Conservation (phyloP, 2,888 invertebrate species). For the Melieria omissa region DNA sequence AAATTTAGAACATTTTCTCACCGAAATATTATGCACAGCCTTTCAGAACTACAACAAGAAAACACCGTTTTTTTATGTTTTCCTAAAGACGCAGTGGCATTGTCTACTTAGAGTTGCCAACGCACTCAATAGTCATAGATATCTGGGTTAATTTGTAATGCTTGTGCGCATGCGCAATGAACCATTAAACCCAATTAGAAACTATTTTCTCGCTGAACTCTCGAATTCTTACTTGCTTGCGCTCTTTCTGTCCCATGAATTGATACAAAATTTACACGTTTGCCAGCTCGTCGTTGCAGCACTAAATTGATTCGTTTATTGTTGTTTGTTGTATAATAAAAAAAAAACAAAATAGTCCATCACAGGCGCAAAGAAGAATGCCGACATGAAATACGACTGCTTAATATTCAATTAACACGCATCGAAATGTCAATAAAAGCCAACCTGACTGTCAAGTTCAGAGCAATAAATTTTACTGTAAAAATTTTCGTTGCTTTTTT, state of each 20-base stretch:
- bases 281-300: no score
- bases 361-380: not conserved
- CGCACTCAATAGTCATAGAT: constrained; percentile 17
- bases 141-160: constrained; percentile 39
- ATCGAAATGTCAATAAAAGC: constrained; percentile 18
- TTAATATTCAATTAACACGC: constrained; percentile 33
- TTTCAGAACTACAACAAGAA: not conserved
- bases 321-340: no score
- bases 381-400: not conserved
- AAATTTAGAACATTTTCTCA: no score
- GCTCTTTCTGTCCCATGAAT: no score
- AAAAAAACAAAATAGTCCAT: not conserved
- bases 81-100: no score
- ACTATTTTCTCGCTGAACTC: not conserved
- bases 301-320: no score
- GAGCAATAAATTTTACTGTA: constrained; percentile 54
- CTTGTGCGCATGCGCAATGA: constrained; percentile 37
- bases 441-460: constrained; percentile 55
- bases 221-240: no score
- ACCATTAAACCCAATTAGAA: constrained; percentile 32
- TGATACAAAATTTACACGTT: no score
- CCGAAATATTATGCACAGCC: no score
- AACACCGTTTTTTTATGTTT: not conserved
- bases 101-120: not conserved
- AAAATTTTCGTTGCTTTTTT: not conserved